phyloP scores from a whole-genome alignment of 2,888 invertebrate genomes.

The Lasioglossum zephyrum region DNA sequence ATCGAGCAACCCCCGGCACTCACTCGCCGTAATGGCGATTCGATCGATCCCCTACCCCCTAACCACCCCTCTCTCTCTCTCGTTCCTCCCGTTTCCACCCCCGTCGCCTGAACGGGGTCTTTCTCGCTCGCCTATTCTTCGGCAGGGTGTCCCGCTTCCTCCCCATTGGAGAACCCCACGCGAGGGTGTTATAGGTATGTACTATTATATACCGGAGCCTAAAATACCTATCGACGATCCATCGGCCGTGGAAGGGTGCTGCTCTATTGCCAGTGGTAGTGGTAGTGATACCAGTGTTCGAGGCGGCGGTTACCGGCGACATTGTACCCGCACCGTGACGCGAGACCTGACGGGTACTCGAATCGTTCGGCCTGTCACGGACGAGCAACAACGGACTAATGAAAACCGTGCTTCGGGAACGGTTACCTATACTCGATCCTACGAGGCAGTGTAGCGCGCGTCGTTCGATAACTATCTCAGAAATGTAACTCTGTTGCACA shows the following conservation, averaged over 20 bases:
- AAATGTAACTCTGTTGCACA: neutral
- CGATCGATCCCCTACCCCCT: conserved; percentile 79
- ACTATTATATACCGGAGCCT: conserved; percentile 73
- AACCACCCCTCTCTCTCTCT: conserved; percentile 54
- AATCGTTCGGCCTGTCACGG: conserved; percentile 21
- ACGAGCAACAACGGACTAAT: conserved; percentile 17
- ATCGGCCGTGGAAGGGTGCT: conserved; percentile 67
- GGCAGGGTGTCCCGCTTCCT: conserved; percentile 47
- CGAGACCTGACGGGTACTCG: conserved; percentile 36
- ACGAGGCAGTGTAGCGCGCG: neutral
- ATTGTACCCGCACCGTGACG: conserved; percentile 62
- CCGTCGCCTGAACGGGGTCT: neutral
- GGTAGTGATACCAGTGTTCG: conserved; percentile 44
- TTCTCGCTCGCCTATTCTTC: conserved; percentile 41
- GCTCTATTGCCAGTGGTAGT: neutral
- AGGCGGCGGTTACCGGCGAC: conserved; percentile 60
- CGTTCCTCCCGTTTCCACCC: conserved; percentile 64
- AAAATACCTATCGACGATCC: conserved; percentile 75
- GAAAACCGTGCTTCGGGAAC: conserved; percentile 24
- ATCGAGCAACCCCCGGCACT: conserved; percentile 78
- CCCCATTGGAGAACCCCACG: conserved; percentile 51
- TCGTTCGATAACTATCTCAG: neutral
- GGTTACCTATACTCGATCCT: neutral
- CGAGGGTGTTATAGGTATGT: conserved; percentile 71
- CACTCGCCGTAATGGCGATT: conserved; percentile 83